A percentile compares a stretch with the other conserved stretches of the same genome.
These are phyloP conservation scores for Crocuta crocuta DNA, from an alignment of 2,113 vertebrate species.

Conservation along the genomic window DNA sequence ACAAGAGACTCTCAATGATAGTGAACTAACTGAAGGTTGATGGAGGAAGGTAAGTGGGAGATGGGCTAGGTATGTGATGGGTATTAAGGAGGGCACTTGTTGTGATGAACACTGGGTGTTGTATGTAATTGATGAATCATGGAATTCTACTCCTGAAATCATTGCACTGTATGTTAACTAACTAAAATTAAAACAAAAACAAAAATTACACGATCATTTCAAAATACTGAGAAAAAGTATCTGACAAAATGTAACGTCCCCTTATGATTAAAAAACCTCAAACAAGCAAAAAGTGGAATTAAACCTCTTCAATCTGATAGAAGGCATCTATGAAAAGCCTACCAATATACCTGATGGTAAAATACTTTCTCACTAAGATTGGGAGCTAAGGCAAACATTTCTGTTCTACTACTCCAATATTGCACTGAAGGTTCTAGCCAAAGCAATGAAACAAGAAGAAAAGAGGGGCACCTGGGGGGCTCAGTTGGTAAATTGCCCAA, in stretches of 20 bases:
- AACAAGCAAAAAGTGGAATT: not conserved
- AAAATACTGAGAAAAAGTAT: not conserved
- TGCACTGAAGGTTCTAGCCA: not conserved
- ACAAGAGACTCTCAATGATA: no score
- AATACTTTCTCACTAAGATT: not conserved
- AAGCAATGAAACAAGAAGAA: not conserved
- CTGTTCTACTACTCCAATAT: not conserved
- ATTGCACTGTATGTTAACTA: no score
- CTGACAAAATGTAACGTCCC: not conserved
- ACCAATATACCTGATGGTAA: not conserved
- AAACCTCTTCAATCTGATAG: not conserved
- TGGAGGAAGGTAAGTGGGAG: no score
- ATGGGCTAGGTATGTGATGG: no score
- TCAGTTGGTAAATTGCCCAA: no score
- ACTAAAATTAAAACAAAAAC: not conserved
- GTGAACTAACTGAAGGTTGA: no score
- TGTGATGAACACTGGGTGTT: no score
- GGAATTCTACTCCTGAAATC: no score
- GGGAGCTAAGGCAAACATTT: not conserved
- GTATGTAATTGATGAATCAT: no score
- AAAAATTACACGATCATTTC: not conserved
- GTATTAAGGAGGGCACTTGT: no score
- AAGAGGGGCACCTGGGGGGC: not conserved
- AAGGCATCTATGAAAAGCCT: not conserved
- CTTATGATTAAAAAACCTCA: not conserved